Percentiles rank a stretch among this genome's conserved stretches.
These are phyloP conservation scores for Rhadinocentrus ornatus DNA, from an alignment of 2,797 vertebrate genomes.

Conservation along the genomic window DNA sequence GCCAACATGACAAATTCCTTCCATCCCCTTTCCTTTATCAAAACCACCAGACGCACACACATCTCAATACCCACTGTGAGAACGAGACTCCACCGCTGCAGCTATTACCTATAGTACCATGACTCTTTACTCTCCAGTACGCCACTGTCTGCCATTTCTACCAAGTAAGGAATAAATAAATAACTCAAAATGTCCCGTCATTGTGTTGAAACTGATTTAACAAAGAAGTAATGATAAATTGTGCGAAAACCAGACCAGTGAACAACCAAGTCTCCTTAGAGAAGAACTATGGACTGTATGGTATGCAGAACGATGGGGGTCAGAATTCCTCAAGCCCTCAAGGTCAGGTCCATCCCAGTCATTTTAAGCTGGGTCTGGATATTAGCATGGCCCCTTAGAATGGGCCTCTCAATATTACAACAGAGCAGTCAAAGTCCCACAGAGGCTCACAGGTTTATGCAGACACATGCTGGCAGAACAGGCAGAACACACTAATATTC, in stretches of 20 bases:
- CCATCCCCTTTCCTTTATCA: constrained; percentile 31
- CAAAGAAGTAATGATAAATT: neutral
- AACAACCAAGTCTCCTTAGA: constrained; percentile 44
- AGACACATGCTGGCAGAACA: constrained; percentile 48
- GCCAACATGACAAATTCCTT: constrained; percentile 73
- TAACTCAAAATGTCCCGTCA: neutral
- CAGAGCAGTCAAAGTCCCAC: constrained; percentile 50
- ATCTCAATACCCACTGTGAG: constrained; percentile 9
- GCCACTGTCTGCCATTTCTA: constrained; percentile 5
- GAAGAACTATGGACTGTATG: constrained; percentile 43
- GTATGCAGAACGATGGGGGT: constrained; percentile 53
- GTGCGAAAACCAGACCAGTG: neutral
- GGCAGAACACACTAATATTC: constrained; percentile 46
- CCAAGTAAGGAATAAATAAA: neutral
- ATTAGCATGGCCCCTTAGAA: constrained; percentile 55
- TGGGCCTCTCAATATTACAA: constrained; percentile 62
- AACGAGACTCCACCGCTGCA: constrained; percentile 23
- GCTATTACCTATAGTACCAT: constrained; percentile 1
- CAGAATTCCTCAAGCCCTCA: constrained; percentile 60
- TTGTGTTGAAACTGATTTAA: neutral
- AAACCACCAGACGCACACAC: constrained; percentile 47
- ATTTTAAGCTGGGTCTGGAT: constrained; percentile 62
- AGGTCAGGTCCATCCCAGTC: constrained; percentile 49
- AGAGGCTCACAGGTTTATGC: constrained; percentile 47
- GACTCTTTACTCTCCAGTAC: constrained; percentile 9